Percentiles rank a stretch among this genome's conserved stretches.
Evolutionary conservation across 2,888 invertebrate species (phyloP).

Genomic region (Lepidochitona cinerea): DNA sequence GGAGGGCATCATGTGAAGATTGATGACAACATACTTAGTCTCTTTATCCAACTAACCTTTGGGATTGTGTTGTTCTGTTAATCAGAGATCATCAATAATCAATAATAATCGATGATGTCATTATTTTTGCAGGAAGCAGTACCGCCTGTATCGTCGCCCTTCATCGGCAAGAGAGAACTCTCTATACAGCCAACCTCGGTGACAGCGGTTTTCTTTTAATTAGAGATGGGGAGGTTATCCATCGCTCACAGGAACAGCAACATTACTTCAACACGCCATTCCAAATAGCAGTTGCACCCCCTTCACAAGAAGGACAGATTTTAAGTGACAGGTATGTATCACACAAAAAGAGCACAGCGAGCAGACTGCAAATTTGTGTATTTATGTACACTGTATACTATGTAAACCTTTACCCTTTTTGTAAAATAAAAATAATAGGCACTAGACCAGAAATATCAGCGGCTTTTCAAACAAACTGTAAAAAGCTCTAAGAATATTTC

Average conservation of each 20-base stretch:
- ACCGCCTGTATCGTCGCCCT: conserved; percentile 97
- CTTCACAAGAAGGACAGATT: conserved; percentile 84
- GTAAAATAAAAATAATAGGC: too few species aligned
- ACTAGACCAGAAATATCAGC: too few species aligned
- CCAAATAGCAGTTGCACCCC: conserved; percentile 94
- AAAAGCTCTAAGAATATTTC: too few species aligned
- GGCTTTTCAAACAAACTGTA: too few species aligned
- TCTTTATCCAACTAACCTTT: too few species aligned
- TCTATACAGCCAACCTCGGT: conserved; percentile 98
- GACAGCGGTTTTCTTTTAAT: conserved; percentile 96
- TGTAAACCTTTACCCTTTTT: neutral
- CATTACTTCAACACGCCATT: conserved; percentile 99
- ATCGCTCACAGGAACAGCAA: conserved; percentile 96
- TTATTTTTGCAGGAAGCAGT: conserved; percentile 83
- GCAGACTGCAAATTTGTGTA: too few species aligned
- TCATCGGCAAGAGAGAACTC: conserved; percentile 88
- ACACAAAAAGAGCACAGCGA: too few species aligned
- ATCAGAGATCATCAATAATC: too few species aligned
- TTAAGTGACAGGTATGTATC: conserved; percentile 85
- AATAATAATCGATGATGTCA: too few species aligned
- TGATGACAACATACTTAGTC: too few species aligned
- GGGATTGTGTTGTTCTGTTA: too few species aligned
- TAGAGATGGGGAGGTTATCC: conserved; percentile 77
- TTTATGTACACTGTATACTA: neutral
- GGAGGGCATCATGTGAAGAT: too few species aligned